Percentiles rank a stretch among this genome's conserved stretches.
Evolutionary conservation across 2,888 invertebrate species (phyloP).

Genomic region (Sussaba pulchella): DNA sequence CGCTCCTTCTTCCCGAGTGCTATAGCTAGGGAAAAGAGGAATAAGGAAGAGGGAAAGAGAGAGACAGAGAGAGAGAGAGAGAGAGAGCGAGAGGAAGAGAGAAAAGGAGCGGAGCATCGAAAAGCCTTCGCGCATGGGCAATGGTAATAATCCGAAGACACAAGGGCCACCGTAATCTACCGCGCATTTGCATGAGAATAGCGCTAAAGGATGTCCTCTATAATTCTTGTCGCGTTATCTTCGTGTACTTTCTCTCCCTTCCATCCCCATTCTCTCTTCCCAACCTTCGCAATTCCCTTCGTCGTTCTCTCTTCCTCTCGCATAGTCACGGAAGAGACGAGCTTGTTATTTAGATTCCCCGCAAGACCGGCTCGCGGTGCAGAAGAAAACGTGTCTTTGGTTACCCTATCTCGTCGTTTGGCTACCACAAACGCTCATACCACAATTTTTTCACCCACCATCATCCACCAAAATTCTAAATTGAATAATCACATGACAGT

Average conservation of each 20-base stretch:
- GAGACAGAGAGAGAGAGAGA: constrained; percentile 35
- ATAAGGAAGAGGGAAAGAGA: neutral
- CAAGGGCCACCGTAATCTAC: constrained; percentile 79
- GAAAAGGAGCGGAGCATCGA: constrained; percentile 50
- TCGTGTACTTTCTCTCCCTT: constrained; percentile 64
- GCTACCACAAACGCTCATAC: neutral
- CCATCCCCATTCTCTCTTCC: constrained; percentile 39
- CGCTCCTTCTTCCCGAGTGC: constrained; percentile 42
- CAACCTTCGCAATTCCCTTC: constrained; percentile 6
- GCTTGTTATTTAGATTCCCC: constrained; percentile 72
- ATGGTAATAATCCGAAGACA: constrained; percentile 79
- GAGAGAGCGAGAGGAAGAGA: constrained; percentile 6
- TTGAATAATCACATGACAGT: neutral
- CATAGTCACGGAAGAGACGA: constrained; percentile 66
- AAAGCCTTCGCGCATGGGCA: constrained; percentile 73
- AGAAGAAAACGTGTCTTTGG: constrained; percentile 12
- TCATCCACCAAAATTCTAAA: neutral
- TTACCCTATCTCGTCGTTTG: neutral
- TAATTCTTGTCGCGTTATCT: constrained; percentile 80
- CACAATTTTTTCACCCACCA: constrained; percentile 6
- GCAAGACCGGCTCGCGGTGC: constrained; percentile 49
- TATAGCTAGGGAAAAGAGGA: constrained; percentile 37
- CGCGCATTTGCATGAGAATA: constrained; percentile 81
- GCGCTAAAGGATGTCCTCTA: constrained; percentile 80
- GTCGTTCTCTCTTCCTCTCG: constrained; percentile 19